These are phyloP conservation scores for human (Homo sapiens) DNA, from an alignment of 2,113 vertebrate genomes.

Conservation along the genomic window DNA sequence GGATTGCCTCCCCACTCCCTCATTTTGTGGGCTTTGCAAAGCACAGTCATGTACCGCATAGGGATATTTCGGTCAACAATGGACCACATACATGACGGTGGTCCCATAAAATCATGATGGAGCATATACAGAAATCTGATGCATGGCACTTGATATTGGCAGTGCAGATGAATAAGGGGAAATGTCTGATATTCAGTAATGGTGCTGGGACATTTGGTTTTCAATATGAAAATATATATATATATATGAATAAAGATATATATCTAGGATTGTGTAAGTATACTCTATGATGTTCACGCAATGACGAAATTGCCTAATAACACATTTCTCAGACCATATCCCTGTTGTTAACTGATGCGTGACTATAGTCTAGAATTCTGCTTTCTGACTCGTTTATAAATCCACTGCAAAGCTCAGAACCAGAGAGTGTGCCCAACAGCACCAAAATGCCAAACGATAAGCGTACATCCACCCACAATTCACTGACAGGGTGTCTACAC, in stretches of 20 bases:
- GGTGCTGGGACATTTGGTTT: neutral
- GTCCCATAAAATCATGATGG: neutral
- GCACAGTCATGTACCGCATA: neutral
- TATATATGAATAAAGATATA: neutral
- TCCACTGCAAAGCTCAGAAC: neutral
- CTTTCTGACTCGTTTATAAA: neutral
- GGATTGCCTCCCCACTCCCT: accelerated
- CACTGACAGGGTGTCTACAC: neutral
- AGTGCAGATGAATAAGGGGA: neutral
- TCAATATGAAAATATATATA: neutral
- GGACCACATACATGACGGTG: neutral
- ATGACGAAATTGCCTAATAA: neutral
- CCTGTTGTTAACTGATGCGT: neutral
- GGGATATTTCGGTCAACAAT: neutral
- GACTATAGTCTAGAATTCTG: neutral
- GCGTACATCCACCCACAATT: accelerated
- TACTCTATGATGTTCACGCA: neutral
- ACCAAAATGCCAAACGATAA: too few species aligned
- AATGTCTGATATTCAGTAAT: neutral
- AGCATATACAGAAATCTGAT: neutral
- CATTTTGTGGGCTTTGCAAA: neutral
- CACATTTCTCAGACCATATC: neutral
- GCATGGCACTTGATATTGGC: neutral
- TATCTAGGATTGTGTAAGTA: neutral
- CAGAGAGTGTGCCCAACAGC: neutral